These are phyloP conservation scores for Diorhabda sublineata DNA, from an alignment of 1,140 invertebrate genomes.

Conservation along the genomic window DNA sequence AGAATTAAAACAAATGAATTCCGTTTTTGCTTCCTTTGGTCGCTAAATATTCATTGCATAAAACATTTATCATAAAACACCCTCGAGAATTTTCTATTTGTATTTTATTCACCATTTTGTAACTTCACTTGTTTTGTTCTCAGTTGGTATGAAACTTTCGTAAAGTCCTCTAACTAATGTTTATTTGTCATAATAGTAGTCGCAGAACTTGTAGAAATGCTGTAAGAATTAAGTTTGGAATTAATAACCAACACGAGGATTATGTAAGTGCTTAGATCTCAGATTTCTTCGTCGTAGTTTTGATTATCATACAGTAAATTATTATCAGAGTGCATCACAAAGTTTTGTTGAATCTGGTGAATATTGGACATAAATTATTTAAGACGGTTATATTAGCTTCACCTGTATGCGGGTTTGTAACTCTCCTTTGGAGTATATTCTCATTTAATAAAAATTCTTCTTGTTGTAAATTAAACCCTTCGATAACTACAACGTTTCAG, in stretches of 20 bases:
- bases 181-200: neutral
- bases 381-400: no score
- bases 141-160: neutral
- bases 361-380: no score
- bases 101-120: neutral
- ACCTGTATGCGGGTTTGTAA: no score
- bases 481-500: no score
- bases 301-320: no score
- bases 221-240: neutral
- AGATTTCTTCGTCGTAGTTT: no score
- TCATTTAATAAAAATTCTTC: no score
- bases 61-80: neutral
- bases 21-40: neutral
- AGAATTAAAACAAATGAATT: slow-evolving; percentile 1
- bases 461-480: no score
- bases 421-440: no score
- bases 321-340: no score
- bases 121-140: neutral
- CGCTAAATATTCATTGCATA: neutral
- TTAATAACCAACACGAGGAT: neutral
- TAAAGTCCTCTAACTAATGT: neutral
- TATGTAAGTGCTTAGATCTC: neutral
- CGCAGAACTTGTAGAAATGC: neutral
- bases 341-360: no score
- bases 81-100: neutral